phyloP scores from a whole-genome alignment of 2,888 invertebrate genomes.

The Pogonocherus hispidulus region DNA sequence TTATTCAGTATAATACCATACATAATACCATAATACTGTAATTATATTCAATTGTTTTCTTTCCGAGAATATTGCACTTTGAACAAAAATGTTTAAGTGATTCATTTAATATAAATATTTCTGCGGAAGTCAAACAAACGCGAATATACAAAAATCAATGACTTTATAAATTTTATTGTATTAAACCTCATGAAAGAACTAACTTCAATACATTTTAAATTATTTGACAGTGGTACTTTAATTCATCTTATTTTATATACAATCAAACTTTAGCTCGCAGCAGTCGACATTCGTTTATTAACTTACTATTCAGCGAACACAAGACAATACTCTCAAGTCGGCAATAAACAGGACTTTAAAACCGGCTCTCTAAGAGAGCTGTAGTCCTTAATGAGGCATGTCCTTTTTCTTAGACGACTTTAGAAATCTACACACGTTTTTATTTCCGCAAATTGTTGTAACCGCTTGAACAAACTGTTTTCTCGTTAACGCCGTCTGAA shows the following conservation, averaged over 20 bases:
- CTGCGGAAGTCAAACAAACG: no score
- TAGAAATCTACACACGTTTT: constrained; percentile 38
- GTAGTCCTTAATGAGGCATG: constrained; percentile 21
- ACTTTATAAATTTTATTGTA: no score
- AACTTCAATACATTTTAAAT: no score
- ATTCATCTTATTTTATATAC: not conserved
- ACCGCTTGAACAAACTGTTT: constrained; percentile 38
- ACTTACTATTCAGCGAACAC: constrained; percentile 11
- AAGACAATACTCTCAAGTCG: not conserved
- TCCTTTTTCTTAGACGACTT: constrained; percentile 20
- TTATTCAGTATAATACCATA: no score
- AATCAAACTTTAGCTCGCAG: not conserved
- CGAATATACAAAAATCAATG: no score
- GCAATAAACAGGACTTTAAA: constrained; percentile 10
- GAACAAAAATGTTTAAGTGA: no score
- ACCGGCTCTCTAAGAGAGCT: constrained; percentile 10
- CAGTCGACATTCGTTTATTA: not conserved
- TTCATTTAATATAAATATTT: no score
- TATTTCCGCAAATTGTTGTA: constrained; percentile 39
- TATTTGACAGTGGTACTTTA: no score
- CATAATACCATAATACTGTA: no score
- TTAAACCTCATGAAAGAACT: no score
- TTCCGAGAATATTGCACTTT: no score
- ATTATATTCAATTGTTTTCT: no score
- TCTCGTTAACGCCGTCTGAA: constrained; percentile 39